Conservation (phyloP, 2,888 invertebrate genomes). For the Brachypalpus laphriformis region DNA sequence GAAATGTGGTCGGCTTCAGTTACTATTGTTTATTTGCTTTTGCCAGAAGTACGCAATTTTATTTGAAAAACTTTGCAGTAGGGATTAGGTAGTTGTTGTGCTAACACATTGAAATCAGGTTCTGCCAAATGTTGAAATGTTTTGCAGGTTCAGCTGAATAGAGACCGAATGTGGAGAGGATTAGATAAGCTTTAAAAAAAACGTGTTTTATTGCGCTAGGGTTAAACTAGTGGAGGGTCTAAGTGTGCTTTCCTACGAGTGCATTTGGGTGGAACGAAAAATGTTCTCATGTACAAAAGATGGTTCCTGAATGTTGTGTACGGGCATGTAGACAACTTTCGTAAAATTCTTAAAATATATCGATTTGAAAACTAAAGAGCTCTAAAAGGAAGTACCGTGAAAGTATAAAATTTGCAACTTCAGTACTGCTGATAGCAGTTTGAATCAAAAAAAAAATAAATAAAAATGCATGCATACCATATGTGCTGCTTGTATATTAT, state of each 20-base stretch:
- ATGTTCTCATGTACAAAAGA: background rate
- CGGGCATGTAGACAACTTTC: no score
- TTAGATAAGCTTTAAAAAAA: background rate
- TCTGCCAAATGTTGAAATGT: background rate
- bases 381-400: no score
- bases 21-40: background rate
- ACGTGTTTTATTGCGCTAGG: background rate
- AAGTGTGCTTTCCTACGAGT: background rate
- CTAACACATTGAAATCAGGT: conserved; percentile 2
- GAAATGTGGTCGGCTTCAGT: background rate
- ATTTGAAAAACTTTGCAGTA: conserved; percentile 1
- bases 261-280: background rate
- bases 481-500: no score
- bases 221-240: background rate
- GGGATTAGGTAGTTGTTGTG: background rate
- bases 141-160: conserved; percentile 3
- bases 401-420: no score
- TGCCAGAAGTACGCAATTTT: background rate
- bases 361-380: no score
- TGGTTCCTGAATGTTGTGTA: no score
- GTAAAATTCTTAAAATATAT: no score
- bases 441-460: no score
- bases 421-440: no score
- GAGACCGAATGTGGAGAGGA: background rate
- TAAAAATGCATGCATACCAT: no score